Base-by-base conservation (phyloP, 2,888 invertebrate species). In the Drosophila bunnanda region DNA sequence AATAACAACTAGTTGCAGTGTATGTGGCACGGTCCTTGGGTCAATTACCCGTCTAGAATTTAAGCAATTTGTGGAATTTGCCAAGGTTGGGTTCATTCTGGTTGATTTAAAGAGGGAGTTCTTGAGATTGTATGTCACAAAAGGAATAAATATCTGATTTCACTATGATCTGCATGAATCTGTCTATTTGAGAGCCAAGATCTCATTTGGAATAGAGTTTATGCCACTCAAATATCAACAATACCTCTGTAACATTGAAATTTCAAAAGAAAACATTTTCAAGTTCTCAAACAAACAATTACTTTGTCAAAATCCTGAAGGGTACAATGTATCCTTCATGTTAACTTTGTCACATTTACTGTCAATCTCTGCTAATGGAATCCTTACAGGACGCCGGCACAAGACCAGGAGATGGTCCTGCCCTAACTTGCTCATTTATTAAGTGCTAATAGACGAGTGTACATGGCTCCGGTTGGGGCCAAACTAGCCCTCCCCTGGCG, bases 341-440 rank as follows among this genome's bases (percentile, higher is more conserved):
- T 57, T 25, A 13, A 41, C 15, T 17, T 9, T 13, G 10, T n/a
- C 53, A 34, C 38, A 57, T 20, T n/a, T 15, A 34, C 48, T 61
- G 71, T 65, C 69, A 81, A 84, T 76, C 79, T 65, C 22, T 17
- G 38, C 72, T 17, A 30, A 53, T 55, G 36, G 55, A 72, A 65
- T 57, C 61, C 52, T 13, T 67, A 25, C 43, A 36, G 59, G 68
- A 75, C 64, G 68, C 58, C 61, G 70, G 58, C 28, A n/a, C 66
- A 36, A 15, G 25, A 64, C 13, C 32, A 52, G 30, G 22, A 59
- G 56, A 59, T 22, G 65, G 59, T 61, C 64, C 73, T 77, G 68
- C 80, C 58, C 70, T 65, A 86, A 76, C 76, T 57, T 71, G 70
- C 70, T 76, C 86, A 83, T 86, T 82, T 83, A 86, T 83, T 83